Percentiles rank a stretch among this genome's conserved stretches.
Conservation (phyloP, 2,888 invertebrate species). For the Hemistola chrysoprasaria region DNA sequence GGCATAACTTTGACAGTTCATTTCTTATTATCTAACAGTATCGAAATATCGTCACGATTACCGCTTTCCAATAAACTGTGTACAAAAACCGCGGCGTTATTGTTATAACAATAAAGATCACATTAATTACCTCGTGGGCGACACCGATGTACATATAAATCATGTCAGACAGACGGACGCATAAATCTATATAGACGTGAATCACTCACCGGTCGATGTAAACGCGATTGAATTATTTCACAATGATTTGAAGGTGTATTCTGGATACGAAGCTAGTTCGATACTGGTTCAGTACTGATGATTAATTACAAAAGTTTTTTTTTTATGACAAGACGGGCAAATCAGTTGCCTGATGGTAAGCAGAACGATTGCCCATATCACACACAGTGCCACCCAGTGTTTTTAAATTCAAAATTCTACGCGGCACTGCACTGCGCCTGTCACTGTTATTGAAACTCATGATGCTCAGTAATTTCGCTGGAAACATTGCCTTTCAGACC, state of each 20-base stretch:
- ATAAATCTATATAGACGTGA: slow-evolving; percentile 61
- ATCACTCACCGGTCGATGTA: slow-evolving; percentile 51
- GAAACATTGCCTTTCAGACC: too few relatives aligned
- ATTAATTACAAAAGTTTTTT: neutral
- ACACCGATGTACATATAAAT: slow-evolving; percentile 52
- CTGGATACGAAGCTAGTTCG: slow-evolving; percentile 4
- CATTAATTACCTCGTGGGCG: slow-evolving; percentile 27
- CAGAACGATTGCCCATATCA: too few relatives aligned
- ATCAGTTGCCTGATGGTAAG: too few relatives aligned
- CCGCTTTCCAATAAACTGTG: slow-evolving; percentile 21
- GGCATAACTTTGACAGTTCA: too few relatives aligned
- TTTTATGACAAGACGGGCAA: too few relatives aligned
- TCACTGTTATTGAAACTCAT: too few relatives aligned
- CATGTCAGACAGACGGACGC: slow-evolving; percentile 47
- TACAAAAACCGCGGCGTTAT: slow-evolving; percentile 22
- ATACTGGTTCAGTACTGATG: neutral
- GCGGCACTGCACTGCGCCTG: too few relatives aligned
- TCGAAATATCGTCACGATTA: too few relatives aligned
- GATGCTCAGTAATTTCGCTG: too few relatives aligned
- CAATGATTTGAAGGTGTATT: slow-evolving; percentile 17
- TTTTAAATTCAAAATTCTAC: too few relatives aligned
- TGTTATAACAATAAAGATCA: slow-evolving; percentile 25
- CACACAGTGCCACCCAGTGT: too few relatives aligned
- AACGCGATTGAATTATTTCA: slow-evolving; percentile 27
- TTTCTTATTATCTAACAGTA: too few relatives aligned